Evolutionary conservation across 2,888 invertebrate species (phyloP).

Genomic region (Monoplex corrugatus): DNA sequence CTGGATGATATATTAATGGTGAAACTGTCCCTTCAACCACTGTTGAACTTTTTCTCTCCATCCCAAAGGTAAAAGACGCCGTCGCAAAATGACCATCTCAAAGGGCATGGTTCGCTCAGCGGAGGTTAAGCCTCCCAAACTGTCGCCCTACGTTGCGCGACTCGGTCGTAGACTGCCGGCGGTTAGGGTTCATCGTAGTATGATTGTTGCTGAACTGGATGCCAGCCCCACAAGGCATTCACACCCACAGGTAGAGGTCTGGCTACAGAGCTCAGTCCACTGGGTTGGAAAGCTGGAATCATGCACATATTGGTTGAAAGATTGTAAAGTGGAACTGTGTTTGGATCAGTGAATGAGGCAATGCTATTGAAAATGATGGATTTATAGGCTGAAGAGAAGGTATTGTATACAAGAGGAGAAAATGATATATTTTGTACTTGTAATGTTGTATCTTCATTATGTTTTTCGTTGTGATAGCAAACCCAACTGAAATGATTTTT

Average conservation of each 20-base stretch:
- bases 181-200: background rate
- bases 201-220: background rate
- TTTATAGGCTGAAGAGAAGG: too few species aligned
- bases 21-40: background rate
- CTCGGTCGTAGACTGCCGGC: background rate
- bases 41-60: background rate
- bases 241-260: background rate
- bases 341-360: too few species aligned
- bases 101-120: background rate
- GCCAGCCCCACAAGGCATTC: background rate
- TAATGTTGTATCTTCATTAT: too few species aligned
- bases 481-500: too few species aligned
- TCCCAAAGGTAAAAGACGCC: conserved; percentile 8
- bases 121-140: background rate
- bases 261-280: background rate
- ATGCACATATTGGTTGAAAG: background rate
- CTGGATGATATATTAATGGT: background rate
- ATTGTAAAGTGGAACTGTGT: too few species aligned
- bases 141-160: background rate
- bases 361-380: too few species aligned
- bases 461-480: too few species aligned
- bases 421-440: too few species aligned
- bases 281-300: conserved; percentile 8
- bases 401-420: too few species aligned
- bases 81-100: background rate